phyloP scores from a whole-genome alignment of 1,140 invertebrate genomes.

The Oryzaephilus surinamensis region DNA sequence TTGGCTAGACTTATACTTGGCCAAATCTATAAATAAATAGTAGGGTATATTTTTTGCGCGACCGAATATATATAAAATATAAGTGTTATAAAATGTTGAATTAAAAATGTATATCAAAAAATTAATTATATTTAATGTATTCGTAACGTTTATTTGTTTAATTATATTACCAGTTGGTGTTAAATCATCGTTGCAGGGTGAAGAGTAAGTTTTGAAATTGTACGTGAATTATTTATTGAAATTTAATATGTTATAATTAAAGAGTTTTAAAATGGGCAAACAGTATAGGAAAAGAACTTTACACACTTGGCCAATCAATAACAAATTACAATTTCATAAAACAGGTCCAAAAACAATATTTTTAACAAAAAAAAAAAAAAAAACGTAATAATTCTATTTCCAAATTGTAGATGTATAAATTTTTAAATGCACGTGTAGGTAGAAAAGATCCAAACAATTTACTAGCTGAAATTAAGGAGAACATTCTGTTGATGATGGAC shows the following conservation, averaged over 20 bases:
- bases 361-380: conserved; percentile 1
- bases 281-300: conserved; percentile 28
- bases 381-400: no score
- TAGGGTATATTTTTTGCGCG: no score
- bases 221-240: background rate
- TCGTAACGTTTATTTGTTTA: no score
- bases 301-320: conserved; percentile 26
- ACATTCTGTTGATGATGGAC: conserved; percentile 64
- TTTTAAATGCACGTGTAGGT: conserved; percentile 60
- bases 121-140: no score
- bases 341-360: conserved; percentile 10
- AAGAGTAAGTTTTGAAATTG: conserved; percentile 16
- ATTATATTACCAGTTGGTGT: no score
- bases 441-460: conserved; percentile 63
- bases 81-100: no score
- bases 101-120: no score
- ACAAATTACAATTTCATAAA: conserved; percentile 30
- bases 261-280: conserved; percentile 33
- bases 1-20: no score
- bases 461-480: conserved; percentile 59
- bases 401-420: conserved; percentile 56
- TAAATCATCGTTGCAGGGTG: conserved; percentile 17
- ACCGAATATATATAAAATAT: no score
- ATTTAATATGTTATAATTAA: conserved; percentile 2
- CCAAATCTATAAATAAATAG: no score